Evolutionary conservation across 2,797 vertebrate species (phyloP).

Genomic region (Pseudochromis fuscus): DNA sequence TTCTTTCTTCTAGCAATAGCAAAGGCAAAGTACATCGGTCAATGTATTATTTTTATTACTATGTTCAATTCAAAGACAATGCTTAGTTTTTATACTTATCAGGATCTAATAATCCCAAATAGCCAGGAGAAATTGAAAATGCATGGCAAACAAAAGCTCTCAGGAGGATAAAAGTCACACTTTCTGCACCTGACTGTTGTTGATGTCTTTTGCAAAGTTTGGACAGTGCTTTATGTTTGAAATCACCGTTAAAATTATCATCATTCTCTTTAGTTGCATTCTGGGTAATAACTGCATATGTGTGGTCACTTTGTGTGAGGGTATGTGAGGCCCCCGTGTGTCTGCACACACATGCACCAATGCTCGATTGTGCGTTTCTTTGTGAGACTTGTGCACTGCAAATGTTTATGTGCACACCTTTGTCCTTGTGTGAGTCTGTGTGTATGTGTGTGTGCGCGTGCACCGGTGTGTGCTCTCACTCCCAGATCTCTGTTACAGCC

Average conservation of each 20-base stretch:
- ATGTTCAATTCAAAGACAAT: no score
- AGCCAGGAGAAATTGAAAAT: no score
- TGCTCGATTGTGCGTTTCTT: slow-evolving; percentile 35
- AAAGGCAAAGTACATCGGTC: no score
- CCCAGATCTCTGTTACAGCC: slow-evolving; percentile 78
- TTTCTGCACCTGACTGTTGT: not conserved
- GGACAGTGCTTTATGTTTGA: not conserved
- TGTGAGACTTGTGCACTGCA: slow-evolving; percentile 14
- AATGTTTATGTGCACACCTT: slow-evolving; percentile 47
- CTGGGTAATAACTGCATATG: slow-evolving; percentile 16
- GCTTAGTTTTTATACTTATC: no score
- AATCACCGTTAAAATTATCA: not conserved
- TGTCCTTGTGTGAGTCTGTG: slow-evolving; percentile 30
- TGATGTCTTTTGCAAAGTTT: not conserved
- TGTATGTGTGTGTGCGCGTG: slow-evolving; percentile 9
- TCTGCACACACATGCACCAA: slow-evolving; percentile 21
- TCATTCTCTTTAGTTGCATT: slow-evolving; percentile 11
- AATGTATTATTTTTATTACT: no score
- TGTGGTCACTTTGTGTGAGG: slow-evolving; percentile 28
- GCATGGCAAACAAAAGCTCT: no score
- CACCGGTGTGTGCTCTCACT: slow-evolving; percentile 34
- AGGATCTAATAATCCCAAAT: no score
- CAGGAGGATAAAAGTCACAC: no score
- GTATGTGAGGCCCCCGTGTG: slow-evolving; percentile 17
- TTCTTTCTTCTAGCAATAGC: no score